Evolutionary conservation across 2,888 invertebrate species (phyloP).

Genomic region (Rugalucina vietnamica): DNA sequence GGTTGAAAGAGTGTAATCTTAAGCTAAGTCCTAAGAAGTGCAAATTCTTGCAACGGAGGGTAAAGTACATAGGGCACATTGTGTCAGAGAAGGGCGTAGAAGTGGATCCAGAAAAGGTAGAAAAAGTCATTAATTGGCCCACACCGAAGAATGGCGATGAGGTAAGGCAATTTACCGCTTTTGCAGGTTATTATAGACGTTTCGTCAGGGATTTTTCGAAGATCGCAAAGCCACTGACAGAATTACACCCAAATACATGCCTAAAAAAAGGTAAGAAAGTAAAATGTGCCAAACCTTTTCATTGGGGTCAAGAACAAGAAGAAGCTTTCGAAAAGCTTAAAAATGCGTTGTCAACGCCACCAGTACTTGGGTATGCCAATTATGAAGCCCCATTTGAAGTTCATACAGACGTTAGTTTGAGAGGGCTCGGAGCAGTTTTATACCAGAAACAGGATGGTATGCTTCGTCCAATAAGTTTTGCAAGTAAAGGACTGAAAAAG

Average conservation of each 20-base stretch:
- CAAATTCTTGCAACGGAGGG: constrained; percentile 27
- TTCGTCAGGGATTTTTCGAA: too few species aligned
- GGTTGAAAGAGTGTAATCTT: constrained; percentile 33
- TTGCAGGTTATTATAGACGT: constrained; percentile 54
- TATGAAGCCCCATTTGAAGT: too few species aligned
- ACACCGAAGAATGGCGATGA: constrained; percentile 44
- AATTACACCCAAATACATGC: too few species aligned
- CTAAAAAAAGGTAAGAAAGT: too few species aligned
- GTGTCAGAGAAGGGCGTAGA: constrained; percentile 44
- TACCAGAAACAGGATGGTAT: constrained; percentile 36
- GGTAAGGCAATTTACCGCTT: constrained; percentile 46
- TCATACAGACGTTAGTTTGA: too few species aligned
- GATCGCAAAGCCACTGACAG: too few species aligned
- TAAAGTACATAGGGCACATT: constrained; percentile 51
- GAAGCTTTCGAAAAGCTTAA: too few species aligned
- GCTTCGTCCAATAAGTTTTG: constrained; percentile 27
- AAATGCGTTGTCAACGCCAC: too few species aligned
- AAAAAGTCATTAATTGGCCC: constrained; percentile 52
- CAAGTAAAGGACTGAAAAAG: constrained; percentile 31
- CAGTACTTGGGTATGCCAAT: too few species aligned
- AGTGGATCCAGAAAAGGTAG: constrained; percentile 56
- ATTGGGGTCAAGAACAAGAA: too few species aligned
- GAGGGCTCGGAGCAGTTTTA: constrained; percentile 44
- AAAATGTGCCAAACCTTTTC: too few species aligned
- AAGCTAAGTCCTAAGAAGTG: constrained; percentile 56